Base-by-base conservation (phyloP, 1,140 invertebrate genomes). In the Drosophila watanabei region DNA sequence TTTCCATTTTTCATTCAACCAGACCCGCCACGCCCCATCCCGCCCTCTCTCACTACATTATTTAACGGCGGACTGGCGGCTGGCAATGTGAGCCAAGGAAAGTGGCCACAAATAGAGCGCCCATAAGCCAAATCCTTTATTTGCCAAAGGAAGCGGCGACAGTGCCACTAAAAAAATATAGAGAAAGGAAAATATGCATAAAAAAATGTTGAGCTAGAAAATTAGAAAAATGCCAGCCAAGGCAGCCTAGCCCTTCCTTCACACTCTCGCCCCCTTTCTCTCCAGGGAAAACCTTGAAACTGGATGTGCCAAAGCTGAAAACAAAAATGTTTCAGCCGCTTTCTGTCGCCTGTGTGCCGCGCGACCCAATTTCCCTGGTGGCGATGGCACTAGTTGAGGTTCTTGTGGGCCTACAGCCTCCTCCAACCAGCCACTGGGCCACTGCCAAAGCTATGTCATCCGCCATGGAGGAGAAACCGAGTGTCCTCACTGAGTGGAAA, bases 1-100 rank as follows among this genome's bases (percentile, higher is more conserved):
- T 88, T 89, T 85, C 83, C 85, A 88, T 90, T 85, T 88, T 80
- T 87, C 83, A 87, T 82, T 72, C 75, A 69, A 65, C 49, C 35
- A 41, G 33, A 43, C 43, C 49, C 33, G 16, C 28, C 16, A 45
- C 59, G 11, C 14, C 58, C 68, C 51, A 6, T 14, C 45, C 49
- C 28, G 5, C 20, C 45, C 46, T 11, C 43, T 33, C 56, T 39
- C 61, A 59, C 60, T 84, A 75, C 75, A 85, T 78, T 78, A 86
- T 86, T 75, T 75, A 71, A 64, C 78, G 65, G 65, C 65, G 64
- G 49, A 51, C 33, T 18, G 37, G 32, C 16, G 41, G 20, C 9
- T 45, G 58, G 65, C 61, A 49, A 70, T 87, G 71, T 82, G 66
- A 82, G 75, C 83, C 83, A 87, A 87, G 83, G 80, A 68, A 87